Evolutionary conservation across 2,888 invertebrate species (phyloP), one percentile per base, ranked within the genome.

Genomic region (Camponotus fellah): DNA sequence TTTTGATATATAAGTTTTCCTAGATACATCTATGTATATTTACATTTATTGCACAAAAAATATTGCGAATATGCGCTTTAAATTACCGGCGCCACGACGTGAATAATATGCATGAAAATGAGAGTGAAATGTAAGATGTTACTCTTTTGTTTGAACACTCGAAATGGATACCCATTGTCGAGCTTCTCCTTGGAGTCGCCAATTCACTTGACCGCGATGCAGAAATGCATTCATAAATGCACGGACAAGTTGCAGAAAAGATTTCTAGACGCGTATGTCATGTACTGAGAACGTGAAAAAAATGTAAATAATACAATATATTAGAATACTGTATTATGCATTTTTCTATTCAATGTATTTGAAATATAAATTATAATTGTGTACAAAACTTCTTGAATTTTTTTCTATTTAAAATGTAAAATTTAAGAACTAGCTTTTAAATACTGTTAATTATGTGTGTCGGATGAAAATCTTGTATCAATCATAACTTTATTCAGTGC

Each of bases 141-240:
- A 5, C 49, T 37, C 64, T 68, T 77, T 77, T 77, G 77, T 77
- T 76, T 77, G 68, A 77, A 43, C 32, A 77, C n/a, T 43, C 56
- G 77, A 68, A 77, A 77, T 77, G 68, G 26, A 68, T 77, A 77
- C 40, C 56, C 32, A 68, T 77, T 77, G 77, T 77, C 40, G 56
- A 68, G 56, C 8, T n/a, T 68, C 40, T 68, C 40, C 40, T 56
- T 77, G 32, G 14, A 76, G 26, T 26, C 40, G 26, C 17, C 26
- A 68, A 43, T 77, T 77, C 53, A 53, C 66, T 66, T 43, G 21
- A 68, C 66, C 32, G 56, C 26, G 26, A 77, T 56, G 40, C 26
- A 76, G 17, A 66, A 68, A 17, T 68, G 34, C 62, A 74, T n/a
- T 75, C 53, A 10, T 26, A 34, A 56, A 8, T 53, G 17, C 37